Evolutionary conservation across 2,113 vertebrate genomes (phyloP).

Genomic region (Paratilapia polleni): DNA sequence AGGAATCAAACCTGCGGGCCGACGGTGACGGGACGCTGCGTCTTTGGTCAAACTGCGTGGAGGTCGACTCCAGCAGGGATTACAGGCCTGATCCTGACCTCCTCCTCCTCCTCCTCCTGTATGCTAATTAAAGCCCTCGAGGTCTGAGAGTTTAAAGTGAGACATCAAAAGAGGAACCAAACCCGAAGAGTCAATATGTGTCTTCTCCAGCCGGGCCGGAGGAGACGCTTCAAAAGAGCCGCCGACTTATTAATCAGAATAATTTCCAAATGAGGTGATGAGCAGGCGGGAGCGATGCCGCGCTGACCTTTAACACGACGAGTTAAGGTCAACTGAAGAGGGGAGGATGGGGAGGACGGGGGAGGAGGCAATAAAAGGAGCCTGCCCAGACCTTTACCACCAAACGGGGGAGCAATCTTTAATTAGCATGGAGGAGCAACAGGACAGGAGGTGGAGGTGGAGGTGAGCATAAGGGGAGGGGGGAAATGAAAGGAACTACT

Average conservation of each 20-base stretch:
- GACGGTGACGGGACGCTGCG: background rate
- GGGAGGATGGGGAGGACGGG: background rate
- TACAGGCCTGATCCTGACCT: slow-evolving; percentile 24
- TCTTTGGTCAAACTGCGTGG: slow-evolving; percentile 26
- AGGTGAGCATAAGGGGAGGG: background rate
- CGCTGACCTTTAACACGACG: slow-evolving; percentile 59
- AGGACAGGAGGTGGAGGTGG: background rate
- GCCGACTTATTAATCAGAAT: slow-evolving; percentile 52
- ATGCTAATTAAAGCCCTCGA: slow-evolving; percentile 56
- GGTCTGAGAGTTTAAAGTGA: slow-evolving; percentile 58
- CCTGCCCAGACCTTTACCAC: slow-evolving; percentile 6
- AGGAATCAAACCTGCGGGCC: background rate
- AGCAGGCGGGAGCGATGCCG: slow-evolving; percentile 19
- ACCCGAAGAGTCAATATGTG: slow-evolving; percentile 67
- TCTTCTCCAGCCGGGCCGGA: slow-evolving; percentile 66
- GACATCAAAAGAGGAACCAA: slow-evolving; percentile 65
- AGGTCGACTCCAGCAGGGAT: slow-evolving; percentile 27
- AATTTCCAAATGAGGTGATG: slow-evolving; percentile 59
- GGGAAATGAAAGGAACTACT: slow-evolving; percentile 11
- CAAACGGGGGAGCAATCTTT: background rate
- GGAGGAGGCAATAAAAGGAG: slow-evolving; percentile 17
- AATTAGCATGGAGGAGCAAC: slow-evolving; percentile 14
- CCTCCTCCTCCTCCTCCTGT: slow-evolving; percentile 26
- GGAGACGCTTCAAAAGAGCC: slow-evolving; percentile 61
- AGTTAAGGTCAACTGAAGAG: slow-evolving; percentile 46